Percentiles rank a stretch among this genome's conserved stretches.
phyloP scores from a whole-genome alignment of 1,140 invertebrate species.

The Cyclina sinensis region DNA sequence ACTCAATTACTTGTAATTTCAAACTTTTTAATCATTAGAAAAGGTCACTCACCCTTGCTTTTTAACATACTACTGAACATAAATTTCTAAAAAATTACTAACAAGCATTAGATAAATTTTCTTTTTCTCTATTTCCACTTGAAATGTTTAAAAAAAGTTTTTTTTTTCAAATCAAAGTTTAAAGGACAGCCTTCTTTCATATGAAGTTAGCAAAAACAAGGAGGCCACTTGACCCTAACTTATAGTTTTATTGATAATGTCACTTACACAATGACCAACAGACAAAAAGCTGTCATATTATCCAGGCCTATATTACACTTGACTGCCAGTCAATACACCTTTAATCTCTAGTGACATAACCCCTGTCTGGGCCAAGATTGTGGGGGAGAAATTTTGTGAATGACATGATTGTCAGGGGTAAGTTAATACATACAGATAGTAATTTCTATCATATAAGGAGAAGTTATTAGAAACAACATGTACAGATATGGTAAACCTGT shows the following conservation, averaged over 20 bases:
- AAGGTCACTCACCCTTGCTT: not conserved
- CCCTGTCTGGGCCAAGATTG: not conserved
- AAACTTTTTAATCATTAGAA: not conserved
- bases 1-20: constrained; percentile 1
- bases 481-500: no score
- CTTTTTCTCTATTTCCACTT: no score
- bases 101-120: not conserved
- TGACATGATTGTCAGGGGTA: not conserved
- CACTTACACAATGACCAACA: not conserved
- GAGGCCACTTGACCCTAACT: constrained; percentile 5
- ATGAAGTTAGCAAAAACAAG: not conserved
- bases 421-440: no score
- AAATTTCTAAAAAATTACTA: not conserved
- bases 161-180: no score
- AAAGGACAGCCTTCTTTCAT: no score
- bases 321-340: not conserved
- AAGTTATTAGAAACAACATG: no score
- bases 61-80: not conserved
- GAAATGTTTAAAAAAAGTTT: no score
- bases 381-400: not conserved
- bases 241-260: not conserved
- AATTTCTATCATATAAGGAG: no score
- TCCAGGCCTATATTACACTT: not conserved
- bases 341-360: constrained; percentile 11
- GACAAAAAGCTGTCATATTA: constrained; percentile 43